Percentiles rank a stretch among this genome's conserved stretches.
These are phyloP conservation scores for Eupithecia subumbrata DNA, from an alignment of 2,888 invertebrate species.

Conservation along the genomic window DNA sequence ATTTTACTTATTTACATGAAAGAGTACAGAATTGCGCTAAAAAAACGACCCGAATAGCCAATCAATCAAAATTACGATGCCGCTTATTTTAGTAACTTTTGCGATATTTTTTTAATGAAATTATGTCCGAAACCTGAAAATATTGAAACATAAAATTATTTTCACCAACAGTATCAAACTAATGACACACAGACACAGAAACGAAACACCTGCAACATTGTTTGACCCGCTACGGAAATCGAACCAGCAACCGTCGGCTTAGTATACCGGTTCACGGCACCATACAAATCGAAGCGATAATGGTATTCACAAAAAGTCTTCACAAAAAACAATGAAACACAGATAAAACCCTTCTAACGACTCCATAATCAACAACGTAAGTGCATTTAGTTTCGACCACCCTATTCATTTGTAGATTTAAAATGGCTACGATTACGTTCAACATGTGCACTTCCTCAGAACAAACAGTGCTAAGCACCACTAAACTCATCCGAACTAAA, in stretches of 20 bases:
- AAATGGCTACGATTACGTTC: conserved; percentile 33
- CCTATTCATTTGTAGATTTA: conserved; percentile 26
- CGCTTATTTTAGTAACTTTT: not conserved
- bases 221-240: not conserved
- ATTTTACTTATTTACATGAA: too few species aligned
- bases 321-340: not conserved
- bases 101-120: too few species aligned
- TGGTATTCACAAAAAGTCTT: not conserved
- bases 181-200: too few species aligned
- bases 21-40: conserved; percentile 4
- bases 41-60: not conserved
- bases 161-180: too few species aligned
- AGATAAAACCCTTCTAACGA: conserved; percentile 3
- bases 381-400: not conserved
- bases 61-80: not conserved
- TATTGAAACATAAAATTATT: too few species aligned
- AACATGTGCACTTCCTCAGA: conserved; percentile 36
- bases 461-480: conserved; percentile 36
- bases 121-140: too few species aligned
- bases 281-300: not conserved
- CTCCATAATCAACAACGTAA: not conserved
- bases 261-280: not conserved
- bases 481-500: conserved; percentile 37
- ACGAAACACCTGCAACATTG: not conserved
- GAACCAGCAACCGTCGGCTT: too few species aligned